These are phyloP conservation scores for Chloromyia formosa DNA, from an alignment of 2,888 invertebrate genomes.

Conservation along the genomic window DNA sequence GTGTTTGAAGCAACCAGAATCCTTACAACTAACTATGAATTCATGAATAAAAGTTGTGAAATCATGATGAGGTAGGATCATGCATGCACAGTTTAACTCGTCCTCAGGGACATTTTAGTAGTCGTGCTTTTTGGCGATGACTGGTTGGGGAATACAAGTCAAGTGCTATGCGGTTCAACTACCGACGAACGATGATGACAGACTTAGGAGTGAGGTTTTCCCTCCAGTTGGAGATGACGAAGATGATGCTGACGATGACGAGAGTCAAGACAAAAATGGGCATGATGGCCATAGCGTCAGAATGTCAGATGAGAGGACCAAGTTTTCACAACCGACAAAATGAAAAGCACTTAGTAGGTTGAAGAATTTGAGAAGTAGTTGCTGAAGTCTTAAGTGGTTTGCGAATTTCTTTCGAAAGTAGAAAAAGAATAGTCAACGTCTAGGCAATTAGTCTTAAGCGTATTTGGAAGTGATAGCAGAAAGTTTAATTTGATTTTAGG, in stretches of 20 bases:
- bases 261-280: no score
- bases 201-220: background rate
- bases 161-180: slow-evolving; percentile 9
- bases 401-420: background rate
- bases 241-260: background rate
- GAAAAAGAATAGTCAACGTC: no score
- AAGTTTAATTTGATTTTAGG: no score
- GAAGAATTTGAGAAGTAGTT: background rate
- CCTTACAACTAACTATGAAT: background rate
- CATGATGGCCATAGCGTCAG: no score
- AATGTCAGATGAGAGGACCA: background rate
- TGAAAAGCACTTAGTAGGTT: background rate
- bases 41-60: slow-evolving; percentile 32
- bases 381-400: background rate
- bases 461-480: no score
- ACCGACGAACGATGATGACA: background rate
- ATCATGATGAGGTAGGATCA: background rate
- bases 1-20: background rate
- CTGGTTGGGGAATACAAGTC: background rate
- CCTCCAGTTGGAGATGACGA: no score
- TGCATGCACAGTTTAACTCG: background rate
- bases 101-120: background rate
- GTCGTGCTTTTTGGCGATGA: background rate
- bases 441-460: no score
- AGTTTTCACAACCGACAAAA: background rate